Evolutionary conservation across 1,140 invertebrate species (phyloP).

Genomic region (Propsilocerus akamusi): DNA sequence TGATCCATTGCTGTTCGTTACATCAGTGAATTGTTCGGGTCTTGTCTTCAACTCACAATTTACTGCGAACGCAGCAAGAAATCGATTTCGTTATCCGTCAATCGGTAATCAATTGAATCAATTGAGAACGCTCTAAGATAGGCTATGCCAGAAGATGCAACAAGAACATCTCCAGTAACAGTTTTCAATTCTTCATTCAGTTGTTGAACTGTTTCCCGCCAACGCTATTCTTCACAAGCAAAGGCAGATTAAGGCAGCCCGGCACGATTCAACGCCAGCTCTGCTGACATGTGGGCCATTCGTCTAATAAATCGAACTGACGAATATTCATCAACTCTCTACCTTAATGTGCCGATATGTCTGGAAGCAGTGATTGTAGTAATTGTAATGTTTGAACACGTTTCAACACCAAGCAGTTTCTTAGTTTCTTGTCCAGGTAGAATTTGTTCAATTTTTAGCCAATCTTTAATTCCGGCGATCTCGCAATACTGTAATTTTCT

Average conservation of each 20-base stretch:
- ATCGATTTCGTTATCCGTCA: slow-evolving; percentile 42
- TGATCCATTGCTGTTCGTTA: slow-evolving; percentile 43
- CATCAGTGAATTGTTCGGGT: slow-evolving; percentile 5
- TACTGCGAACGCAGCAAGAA: slow-evolving; percentile 45
- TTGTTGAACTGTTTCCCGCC: slow-evolving; percentile 48
- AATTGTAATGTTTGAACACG: slow-evolving; percentile 60
- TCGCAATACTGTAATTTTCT: slow-evolving; percentile 29
- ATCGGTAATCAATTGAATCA: slow-evolving; percentile 43
- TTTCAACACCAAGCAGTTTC: slow-evolving; percentile 47
- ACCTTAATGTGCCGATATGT: slow-evolving; percentile 63
- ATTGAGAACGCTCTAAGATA: slow-evolving; percentile 84
- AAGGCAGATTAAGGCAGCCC: slow-evolving; percentile 66
- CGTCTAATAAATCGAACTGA: slow-evolving; percentile 59
- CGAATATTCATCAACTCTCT: slow-evolving; percentile 54
- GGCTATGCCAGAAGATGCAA: slow-evolving; percentile 67
- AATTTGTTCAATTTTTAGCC: slow-evolving; percentile 61
- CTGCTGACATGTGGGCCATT: slow-evolving; percentile 65
- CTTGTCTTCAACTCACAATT: slow-evolving; percentile 14
- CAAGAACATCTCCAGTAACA: slow-evolving; percentile 54
- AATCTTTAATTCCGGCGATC: slow-evolving; percentile 31
- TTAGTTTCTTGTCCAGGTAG: no score
- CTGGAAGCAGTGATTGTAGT: slow-evolving; percentile 68
- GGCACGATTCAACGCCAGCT: slow-evolving; percentile 68
- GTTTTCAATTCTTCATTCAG: slow-evolving; percentile 14
- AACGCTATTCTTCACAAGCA: slow-evolving; percentile 64